These are phyloP conservation scores for Junco hyemalis DNA, from an alignment of 2,113 vertebrate species.

Conservation along the genomic window DNA sequence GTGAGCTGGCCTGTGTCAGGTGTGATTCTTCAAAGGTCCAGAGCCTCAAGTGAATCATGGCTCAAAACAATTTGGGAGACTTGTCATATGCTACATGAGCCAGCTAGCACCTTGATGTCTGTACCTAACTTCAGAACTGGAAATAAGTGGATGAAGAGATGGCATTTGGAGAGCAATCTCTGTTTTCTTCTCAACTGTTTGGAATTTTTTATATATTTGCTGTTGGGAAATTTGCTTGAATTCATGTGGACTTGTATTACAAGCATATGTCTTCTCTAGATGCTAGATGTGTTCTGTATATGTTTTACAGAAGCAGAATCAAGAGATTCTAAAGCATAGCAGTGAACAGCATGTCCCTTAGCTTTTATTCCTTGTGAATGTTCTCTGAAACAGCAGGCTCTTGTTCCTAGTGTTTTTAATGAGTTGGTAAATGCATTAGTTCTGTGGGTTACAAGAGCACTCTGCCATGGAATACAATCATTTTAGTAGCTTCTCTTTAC, in stretches of 20 bases:
- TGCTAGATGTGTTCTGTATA: not conserved
- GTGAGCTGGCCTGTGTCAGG: not conserved
- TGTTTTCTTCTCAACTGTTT: not conserved
- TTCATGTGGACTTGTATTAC: not conserved
- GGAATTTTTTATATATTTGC: not conserved
- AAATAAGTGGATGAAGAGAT: not conserved
- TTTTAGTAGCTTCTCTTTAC: not conserved
- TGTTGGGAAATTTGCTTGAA: not conserved
- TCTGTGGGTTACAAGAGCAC: not conserved
- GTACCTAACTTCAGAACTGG: not conserved
- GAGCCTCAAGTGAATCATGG: not conserved
- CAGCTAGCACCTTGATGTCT: not conserved
- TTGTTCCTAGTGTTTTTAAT: not conserved
- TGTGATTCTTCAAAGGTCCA: not conserved
- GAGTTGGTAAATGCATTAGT: not conserved
- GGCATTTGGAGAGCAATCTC: not conserved
- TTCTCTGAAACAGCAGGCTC: not conserved
- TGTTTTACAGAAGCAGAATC: not conserved
- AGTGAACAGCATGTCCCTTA: not conserved
- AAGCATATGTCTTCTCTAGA: not conserved
- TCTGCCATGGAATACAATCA: not conserved
- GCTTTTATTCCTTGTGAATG: not conserved
- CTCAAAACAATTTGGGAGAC: not conserved
- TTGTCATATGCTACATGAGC: not conserved
- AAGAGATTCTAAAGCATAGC: not conserved